phyloP scores from a whole-genome alignment of 1,140 invertebrate genomes.

The Laupala kohalensis region DNA sequence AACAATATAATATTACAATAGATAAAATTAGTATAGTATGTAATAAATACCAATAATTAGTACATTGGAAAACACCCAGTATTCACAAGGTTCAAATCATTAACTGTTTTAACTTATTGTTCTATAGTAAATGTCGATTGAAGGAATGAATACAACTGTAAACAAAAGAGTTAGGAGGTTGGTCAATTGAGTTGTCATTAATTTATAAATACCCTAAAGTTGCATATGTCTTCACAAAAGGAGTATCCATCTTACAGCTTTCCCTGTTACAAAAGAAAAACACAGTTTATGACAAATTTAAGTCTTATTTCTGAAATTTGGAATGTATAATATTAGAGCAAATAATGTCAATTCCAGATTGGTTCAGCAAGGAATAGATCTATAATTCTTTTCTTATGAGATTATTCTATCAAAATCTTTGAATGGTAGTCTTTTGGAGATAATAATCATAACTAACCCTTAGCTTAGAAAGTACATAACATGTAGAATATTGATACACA shows the following conservation, averaged over 20 bases:
- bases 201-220: slow-evolving; percentile 72
- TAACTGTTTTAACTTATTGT: not conserved
- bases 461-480: no score
- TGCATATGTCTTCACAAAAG: slow-evolving; percentile 81
- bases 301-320: not conserved
- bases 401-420: not conserved
- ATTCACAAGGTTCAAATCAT: not conserved
- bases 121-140: not conserved
- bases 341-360: not conserved
- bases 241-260: slow-evolving; percentile 66
- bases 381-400: not conserved
- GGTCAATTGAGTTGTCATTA: not conserved
- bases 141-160: not conserved
- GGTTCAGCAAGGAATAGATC: not conserved
- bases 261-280: slow-evolving; percentile 50
- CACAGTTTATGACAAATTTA: slow-evolving; percentile 12
- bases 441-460: not conserved
- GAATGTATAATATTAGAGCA: not conserved
- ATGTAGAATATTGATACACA: no score
- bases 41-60: no score
- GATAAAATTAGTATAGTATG: no score
- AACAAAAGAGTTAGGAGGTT: not conserved
- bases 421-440: not conserved
- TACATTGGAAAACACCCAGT: not conserved
- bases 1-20: no score